Conservation (phyloP, 2,888 invertebrate species). For the Laothoe populi region DNA sequence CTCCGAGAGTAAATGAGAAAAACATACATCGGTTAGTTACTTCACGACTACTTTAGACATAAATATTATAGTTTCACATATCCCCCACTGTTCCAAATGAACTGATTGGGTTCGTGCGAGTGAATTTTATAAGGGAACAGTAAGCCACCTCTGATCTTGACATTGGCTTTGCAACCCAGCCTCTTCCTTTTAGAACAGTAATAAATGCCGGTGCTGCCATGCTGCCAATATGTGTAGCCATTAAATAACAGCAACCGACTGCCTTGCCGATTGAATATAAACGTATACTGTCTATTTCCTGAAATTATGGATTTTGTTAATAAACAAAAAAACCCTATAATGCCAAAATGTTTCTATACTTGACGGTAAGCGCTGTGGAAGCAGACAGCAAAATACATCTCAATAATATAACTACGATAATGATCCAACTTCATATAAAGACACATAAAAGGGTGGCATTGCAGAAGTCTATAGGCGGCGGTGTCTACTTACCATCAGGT, state of each 20-base stretch:
- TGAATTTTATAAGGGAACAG: background rate
- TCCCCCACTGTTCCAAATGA: background rate
- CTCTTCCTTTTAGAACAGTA: slow-evolving; percentile 9
- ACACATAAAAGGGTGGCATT: too few relatives aligned
- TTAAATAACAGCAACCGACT: slow-evolving; percentile 2
- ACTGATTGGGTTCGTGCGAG: background rate
- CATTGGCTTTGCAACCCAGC: background rate
- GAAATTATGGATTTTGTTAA: slow-evolving; percentile 2
- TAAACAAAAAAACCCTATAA: background rate
- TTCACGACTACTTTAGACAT: background rate
- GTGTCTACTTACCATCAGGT: too few relatives aligned
- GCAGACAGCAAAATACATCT: too few relatives aligned
- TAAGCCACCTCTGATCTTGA: background rate
- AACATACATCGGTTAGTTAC: too few relatives aligned
- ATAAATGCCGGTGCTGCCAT: background rate
- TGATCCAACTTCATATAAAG: too few relatives aligned
- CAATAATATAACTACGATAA: too few relatives aligned
- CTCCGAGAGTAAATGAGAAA: too few relatives aligned
- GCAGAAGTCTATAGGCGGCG: too few relatives aligned
- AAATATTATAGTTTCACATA: background rate
- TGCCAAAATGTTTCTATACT: too few relatives aligned
- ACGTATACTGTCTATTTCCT: background rate
- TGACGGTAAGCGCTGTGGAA: too few relatives aligned
- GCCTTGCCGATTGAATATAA: background rate
- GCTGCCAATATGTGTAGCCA: slow-evolving; percentile 4